phyloP scores from a whole-genome alignment of 1,140 invertebrate genomes.

The Hydropsyche tenuis region DNA sequence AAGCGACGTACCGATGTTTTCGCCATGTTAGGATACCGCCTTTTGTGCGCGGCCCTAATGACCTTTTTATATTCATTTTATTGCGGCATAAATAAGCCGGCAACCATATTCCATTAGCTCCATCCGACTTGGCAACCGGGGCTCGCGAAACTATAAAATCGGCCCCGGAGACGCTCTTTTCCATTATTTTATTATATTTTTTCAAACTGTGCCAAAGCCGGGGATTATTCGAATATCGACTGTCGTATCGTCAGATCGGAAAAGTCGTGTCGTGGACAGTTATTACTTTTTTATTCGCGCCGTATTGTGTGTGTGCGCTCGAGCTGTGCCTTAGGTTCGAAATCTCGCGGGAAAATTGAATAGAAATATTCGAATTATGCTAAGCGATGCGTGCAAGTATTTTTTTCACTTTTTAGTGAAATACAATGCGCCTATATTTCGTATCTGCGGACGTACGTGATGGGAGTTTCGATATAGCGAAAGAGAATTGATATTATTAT shows the following conservation, averaged over 20 bases:
- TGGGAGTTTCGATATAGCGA: no score
- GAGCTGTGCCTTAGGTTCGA: background rate
- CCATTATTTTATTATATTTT: no score
- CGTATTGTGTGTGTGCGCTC: background rate
- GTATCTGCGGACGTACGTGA: no score
- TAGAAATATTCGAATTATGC: constrained; percentile 30
- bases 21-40: background rate
- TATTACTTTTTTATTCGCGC: constrained; percentile 27
- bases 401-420: background rate
- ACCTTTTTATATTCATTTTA: constrained; percentile 44
- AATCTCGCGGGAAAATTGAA: constrained; percentile 22
- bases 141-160: constrained; percentile 16
- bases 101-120: constrained; percentile 35
- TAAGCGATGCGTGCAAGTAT: constrained; percentile 16
- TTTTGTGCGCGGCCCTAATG: constrained; percentile 19
- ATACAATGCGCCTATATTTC: no score
- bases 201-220: no score
- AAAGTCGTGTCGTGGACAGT: constrained; percentile 10
- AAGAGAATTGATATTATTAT: no score
- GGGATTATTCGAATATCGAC: constrained; percentile 5
- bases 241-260: constrained; percentile 19
- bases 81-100: constrained; percentile 33
- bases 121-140: constrained; percentile 31
- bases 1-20: constrained; percentile 1
- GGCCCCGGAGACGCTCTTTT: no score